These are phyloP conservation scores for Xiphydria camelus DNA, from an alignment of 2,888 invertebrate species.

Conservation along the genomic window DNA sequence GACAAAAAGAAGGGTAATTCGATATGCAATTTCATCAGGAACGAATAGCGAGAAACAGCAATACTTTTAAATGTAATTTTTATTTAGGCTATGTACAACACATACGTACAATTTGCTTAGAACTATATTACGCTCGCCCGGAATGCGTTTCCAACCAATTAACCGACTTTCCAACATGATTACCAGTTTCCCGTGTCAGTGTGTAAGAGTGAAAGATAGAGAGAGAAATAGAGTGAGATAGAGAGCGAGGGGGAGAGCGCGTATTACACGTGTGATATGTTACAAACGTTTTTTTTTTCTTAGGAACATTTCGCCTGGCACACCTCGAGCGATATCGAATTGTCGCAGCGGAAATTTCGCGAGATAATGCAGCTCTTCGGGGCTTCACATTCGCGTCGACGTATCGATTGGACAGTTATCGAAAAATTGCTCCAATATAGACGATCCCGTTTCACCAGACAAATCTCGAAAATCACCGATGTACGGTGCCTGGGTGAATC, in stretches of 20 bases:
- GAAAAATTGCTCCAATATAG: constrained; percentile 56
- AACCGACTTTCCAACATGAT: constrained; percentile 7
- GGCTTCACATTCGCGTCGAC: constrained; percentile 46
- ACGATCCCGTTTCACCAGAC: constrained; percentile 53
- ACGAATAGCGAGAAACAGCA: too few species aligned
- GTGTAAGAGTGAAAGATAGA: constrained; percentile 26
- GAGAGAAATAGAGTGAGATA: too few species aligned
- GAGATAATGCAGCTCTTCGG: constrained; percentile 43
- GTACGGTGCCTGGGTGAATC: constrained; percentile 40
- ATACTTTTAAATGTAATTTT: constrained; percentile 56
- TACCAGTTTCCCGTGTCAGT: constrained; percentile 5
- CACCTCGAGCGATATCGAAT: constrained; percentile 41
- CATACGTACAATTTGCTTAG: constrained; percentile 57
- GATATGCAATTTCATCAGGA: too few species aligned
- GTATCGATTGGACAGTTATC: constrained; percentile 55
- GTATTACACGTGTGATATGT: constrained; percentile 51
- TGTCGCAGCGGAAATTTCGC: constrained; percentile 37
- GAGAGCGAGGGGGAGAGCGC: too few species aligned
- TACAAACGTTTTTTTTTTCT: constrained; percentile 54
- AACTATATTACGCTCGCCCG: constrained; percentile 47
- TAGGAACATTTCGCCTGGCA: constrained; percentile 54
- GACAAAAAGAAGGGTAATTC: neutral
- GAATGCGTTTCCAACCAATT: constrained; percentile 37
- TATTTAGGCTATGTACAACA: constrained; percentile 58
- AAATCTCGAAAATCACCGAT: constrained; percentile 49